phyloP scores from a whole-genome alignment of 2,888 invertebrate genomes.

The Deroplatys truncata region DNA sequence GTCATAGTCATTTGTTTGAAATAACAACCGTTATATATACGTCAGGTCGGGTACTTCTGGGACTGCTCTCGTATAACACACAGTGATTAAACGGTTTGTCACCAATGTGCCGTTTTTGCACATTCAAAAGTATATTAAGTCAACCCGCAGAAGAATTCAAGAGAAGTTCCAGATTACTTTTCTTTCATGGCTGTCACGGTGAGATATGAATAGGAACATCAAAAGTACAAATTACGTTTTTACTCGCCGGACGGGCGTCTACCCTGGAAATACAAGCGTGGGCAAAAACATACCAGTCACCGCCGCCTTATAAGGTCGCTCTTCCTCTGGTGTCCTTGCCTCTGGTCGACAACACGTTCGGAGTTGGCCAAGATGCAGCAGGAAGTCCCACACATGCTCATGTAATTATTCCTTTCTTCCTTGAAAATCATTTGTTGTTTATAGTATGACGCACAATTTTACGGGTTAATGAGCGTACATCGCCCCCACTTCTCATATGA shows the following conservation, averaged over 20 bases:
- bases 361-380: neutral
- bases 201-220: neutral
- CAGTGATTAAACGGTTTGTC: no score
- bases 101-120: no score
- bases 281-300: neutral
- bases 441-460: neutral
- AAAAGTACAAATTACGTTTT: neutral
- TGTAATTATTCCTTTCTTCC: neutral
- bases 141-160: no score
- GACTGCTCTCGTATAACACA: no score
- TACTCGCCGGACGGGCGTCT: neutral
- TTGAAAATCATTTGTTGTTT: neutral
- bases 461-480: no score
- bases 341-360: slow-evolving; percentile 2
- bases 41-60: no score
- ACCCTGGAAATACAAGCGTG: neutral
- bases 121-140: no score
- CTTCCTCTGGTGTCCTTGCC: neutral
- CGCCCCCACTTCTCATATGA: no score
- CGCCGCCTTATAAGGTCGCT: neutral
- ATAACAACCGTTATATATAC: no score
- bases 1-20: no score
- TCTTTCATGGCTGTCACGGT: neutral
- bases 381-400: neutral
- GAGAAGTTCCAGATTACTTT: no score